A percentile compares a stretch with the other conserved stretches of the same genome.
Conservation (phyloP, 2,888 invertebrate species). For the Lycia hirtaria region DNA sequence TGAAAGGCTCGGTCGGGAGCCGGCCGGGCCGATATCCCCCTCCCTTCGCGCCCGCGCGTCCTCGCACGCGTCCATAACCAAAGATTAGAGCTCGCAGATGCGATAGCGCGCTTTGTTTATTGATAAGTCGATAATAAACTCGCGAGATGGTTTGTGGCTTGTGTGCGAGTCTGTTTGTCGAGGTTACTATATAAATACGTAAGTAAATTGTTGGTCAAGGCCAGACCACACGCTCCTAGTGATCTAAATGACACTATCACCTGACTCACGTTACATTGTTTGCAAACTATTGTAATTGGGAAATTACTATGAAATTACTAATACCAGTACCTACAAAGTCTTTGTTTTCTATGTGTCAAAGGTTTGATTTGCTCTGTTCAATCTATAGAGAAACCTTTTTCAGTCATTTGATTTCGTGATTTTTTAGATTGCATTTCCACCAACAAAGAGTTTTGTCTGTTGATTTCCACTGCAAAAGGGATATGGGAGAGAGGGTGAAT, state of each 20-base stretch:
- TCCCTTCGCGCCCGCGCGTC: conserved; percentile 55
- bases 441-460: too few relatives aligned
- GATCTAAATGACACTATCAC: neutral
- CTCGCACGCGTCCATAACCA: conserved; percentile 68
- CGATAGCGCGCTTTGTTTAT: conserved; percentile 46
- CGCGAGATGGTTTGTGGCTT: conserved; percentile 33
- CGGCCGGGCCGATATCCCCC: conserved; percentile 64
- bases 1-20: conserved; percentile 70
- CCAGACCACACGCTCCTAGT: neutral
- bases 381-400: too few relatives aligned
- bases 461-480: too few relatives aligned
- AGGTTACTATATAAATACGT: conserved; percentile 9
- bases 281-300: neutral
- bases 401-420: too few relatives aligned
- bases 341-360: neutral
- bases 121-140: conserved; percentile 35
- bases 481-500: too few relatives aligned
- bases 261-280: neutral
- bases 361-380: too few relatives aligned
- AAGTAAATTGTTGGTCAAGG: conserved; percentile 26
- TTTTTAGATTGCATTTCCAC: too few relatives aligned
- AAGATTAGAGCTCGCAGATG: conserved; percentile 58
- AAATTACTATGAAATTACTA: neutral
- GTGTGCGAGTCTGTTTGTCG: conserved; percentile 21
- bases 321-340: neutral